Conservation (phyloP, 2,113 vertebrate species). For the Oncorhynchus mykiss region DNA sequence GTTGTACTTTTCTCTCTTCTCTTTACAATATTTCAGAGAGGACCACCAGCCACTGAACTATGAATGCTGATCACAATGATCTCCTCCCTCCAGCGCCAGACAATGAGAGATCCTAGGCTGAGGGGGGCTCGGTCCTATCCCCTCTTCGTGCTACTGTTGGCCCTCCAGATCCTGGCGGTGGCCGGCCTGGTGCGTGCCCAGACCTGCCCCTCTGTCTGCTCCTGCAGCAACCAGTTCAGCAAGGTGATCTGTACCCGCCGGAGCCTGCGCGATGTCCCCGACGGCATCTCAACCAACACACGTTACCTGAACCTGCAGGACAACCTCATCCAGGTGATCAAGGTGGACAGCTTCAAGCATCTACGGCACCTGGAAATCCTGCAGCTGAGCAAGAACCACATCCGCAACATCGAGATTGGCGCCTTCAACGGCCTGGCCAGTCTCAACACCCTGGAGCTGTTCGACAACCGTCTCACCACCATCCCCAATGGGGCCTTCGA, state of each 20-base stretch:
- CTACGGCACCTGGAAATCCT: conserved; percentile 77
- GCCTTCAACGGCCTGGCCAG: conserved; percentile 77
- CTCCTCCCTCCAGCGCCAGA: conserved; percentile 98
- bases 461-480: conserved; percentile 79
- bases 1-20: conserved; percentile 56
- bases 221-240: conserved; percentile 79
- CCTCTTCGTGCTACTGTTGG: conserved; percentile 94
- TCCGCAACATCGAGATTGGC: conserved; percentile 78
- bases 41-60: conserved; percentile 94
- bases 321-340: conserved; percentile 79
- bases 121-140: conserved; percentile 99
- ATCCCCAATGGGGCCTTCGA: conserved; percentile 80
- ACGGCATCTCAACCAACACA: conserved; percentile 78
- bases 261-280: conserved; percentile 73
- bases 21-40: conserved; percentile 76
- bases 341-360: conserved; percentile 80
- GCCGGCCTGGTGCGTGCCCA: conserved; percentile 86
- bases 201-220: conserved; percentile 77
- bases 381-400: conserved; percentile 78
- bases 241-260: conserved; percentile 79
- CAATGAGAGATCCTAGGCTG: conserved; percentile 99
- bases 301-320: conserved; percentile 79
- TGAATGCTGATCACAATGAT: conserved; percentile 99
- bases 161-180: conserved; percentile 96
- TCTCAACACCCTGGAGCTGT: conserved; percentile 78